Evolutionary conservation across 2,797 vertebrate species (phyloP).

Genomic region (Lerista edwardsae): DNA sequence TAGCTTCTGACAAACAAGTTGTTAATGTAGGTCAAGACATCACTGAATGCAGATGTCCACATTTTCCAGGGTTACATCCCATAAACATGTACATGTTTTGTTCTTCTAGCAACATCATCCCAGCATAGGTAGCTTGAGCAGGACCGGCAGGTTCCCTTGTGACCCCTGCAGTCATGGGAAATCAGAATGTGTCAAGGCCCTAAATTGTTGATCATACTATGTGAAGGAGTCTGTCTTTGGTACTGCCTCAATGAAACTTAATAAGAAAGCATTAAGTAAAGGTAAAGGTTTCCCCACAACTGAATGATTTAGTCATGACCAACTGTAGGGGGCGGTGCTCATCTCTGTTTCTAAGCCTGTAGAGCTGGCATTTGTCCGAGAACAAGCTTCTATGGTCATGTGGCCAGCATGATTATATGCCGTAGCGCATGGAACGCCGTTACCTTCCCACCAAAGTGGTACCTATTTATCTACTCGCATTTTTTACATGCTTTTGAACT

Average conservation of each 20-base stretch:
- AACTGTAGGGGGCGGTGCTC: too few species aligned
- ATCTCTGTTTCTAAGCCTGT: too few species aligned
- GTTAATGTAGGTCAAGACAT: slow-evolving; percentile 15
- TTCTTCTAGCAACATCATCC: slow-evolving; percentile 42
- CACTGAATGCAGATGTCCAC: slow-evolving; percentile 29
- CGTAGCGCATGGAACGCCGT: too few species aligned
- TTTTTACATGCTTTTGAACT: too few species aligned
- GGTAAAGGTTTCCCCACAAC: too few species aligned
- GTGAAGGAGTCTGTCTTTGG: not conserved
- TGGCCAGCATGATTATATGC: too few species aligned
- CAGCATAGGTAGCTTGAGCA: slow-evolving; percentile 36
- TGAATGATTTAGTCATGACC: too few species aligned
- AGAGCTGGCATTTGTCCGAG: too few species aligned
- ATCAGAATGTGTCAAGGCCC: slow-evolving; percentile 31
- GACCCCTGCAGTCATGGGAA: slow-evolving; percentile 37
- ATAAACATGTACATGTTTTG: slow-evolving; percentile 44
- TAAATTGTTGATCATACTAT: not conserved
- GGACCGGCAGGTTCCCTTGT: slow-evolving; percentile 22
- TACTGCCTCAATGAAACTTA: not conserved
- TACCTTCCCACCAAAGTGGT: too few species aligned
- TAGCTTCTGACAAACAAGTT: slow-evolving; percentile 4
- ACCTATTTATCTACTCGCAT: too few species aligned
- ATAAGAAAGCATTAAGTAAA: not conserved
- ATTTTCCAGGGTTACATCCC: slow-evolving; percentile 43
- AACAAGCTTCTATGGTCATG: too few species aligned